Percentiles rank a stretch among this genome's conserved stretches.
Conservation (phyloP, 2,797 vertebrate genomes). For the Coregonus ussuriensis region DNA sequence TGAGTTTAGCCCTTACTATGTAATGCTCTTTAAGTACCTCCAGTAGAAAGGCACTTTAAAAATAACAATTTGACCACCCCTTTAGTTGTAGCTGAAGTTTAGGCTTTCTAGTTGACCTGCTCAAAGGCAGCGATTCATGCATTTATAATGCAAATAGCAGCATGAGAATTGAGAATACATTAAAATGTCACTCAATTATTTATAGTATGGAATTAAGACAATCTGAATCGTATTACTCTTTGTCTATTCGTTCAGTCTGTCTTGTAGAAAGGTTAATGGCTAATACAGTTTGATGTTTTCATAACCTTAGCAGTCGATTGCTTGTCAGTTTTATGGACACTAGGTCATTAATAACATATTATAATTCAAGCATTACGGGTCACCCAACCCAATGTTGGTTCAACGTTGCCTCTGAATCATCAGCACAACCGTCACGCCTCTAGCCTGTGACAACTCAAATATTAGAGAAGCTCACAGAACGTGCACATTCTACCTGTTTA, state of each 20-base stretch:
- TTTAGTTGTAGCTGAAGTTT: not conserved
- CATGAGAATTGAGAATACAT: constrained; percentile 59
- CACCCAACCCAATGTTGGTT: not conserved
- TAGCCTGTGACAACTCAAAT: constrained; percentile 41
- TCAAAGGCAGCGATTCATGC: constrained; percentile 44
- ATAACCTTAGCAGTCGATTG: not conserved
- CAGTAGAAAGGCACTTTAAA: too few species aligned
- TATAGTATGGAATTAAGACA: constrained; percentile 54
- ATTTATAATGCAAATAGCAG: constrained; percentile 47
- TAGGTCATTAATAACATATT: too few species aligned
- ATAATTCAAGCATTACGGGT: not conserved
- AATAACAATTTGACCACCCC: not conserved
- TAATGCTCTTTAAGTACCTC: too few species aligned
- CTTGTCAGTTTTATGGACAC: not conserved
- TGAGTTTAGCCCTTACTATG: too few species aligned
- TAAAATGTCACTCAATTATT: constrained; percentile 69
- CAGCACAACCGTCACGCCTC: constrained; percentile 16
- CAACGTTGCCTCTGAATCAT: constrained; percentile 29
- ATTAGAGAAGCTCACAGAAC: constrained; percentile 57
- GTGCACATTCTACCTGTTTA: constrained; percentile 58
- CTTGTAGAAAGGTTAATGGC: constrained; percentile 21
- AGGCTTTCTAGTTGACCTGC: not conserved
- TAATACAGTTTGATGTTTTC: not conserved
- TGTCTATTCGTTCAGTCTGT: constrained; percentile 20
- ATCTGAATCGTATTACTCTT: constrained; percentile 53